Percentiles rank a stretch among this genome's conserved stretches.
These are phyloP conservation scores for Acleris laterana DNA, from an alignment of 2,888 invertebrate species.

Conservation along the genomic window DNA sequence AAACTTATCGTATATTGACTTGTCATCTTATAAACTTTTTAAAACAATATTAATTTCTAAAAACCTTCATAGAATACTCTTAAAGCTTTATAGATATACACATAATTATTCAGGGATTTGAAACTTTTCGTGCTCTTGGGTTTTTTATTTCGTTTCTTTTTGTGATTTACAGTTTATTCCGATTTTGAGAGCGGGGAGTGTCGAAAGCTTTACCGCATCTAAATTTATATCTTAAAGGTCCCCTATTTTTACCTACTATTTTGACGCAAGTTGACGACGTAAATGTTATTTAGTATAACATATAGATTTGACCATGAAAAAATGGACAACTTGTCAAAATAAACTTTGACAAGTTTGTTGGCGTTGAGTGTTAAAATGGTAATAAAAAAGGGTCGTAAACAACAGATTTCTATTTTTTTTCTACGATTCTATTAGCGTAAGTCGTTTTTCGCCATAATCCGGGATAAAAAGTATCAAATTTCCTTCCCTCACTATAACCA, in stretches of 20 bases:
- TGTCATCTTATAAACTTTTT: too few relatives aligned
- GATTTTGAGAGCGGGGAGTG: conserved; percentile 71
- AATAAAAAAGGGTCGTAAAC: conserved; percentile 41
- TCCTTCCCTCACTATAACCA: too few relatives aligned
- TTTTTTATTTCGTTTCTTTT: conserved; percentile 79
- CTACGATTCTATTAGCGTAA: too few relatives aligned
- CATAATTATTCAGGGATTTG: conserved; percentile 82
- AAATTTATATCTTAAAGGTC: conserved; percentile 77
- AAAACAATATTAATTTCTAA: too few relatives aligned
- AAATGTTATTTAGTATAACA: conserved; percentile 38
- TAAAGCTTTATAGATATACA: neutral
- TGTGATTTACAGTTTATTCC: conserved; percentile 78
- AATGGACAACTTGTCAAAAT: conserved; percentile 1
- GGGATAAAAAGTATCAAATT: too few relatives aligned
- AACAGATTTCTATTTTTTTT: too few relatives aligned
- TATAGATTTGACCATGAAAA: conserved; percentile 12
- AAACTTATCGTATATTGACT: too few relatives aligned
- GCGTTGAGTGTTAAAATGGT: conserved; percentile 5
- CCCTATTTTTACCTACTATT: conserved; percentile 36
- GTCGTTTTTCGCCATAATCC: too few relatives aligned
- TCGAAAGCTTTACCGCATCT: conserved; percentile 75
- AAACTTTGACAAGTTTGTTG: neutral
- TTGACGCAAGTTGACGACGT: conserved; percentile 18
- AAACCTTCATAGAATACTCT: neutral
- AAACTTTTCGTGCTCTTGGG: conserved; percentile 74